Evolutionary conservation across 2,888 invertebrate species (phyloP).

Genomic region (Helleia helle): DNA sequence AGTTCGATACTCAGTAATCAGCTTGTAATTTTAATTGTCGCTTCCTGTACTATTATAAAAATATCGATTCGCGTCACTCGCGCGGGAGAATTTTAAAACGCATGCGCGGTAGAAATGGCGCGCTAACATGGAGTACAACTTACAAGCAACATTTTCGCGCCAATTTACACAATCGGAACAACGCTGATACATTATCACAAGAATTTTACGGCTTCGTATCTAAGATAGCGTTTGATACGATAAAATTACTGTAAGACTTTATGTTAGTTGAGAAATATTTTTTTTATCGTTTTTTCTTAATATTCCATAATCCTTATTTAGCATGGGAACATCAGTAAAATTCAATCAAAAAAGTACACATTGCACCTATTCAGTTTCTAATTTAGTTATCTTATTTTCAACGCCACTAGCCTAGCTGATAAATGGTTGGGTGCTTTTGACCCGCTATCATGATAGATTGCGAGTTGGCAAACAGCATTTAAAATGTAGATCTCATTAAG

Average conservation of each 20-base stretch:
- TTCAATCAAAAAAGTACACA: too few relatives aligned
- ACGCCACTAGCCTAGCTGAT: too few relatives aligned
- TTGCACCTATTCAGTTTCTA: too few relatives aligned
- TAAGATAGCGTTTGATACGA: constrained; percentile 13
- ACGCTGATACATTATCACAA: constrained; percentile 22
- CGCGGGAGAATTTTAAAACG: constrained; percentile 35
- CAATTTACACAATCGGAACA: constrained; percentile 28
- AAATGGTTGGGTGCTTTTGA: constrained; percentile 39
- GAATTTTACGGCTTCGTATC: constrained; percentile 21
- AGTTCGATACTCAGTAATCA: constrained; percentile 46
- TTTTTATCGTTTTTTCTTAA: not conserved
- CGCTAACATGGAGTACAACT: constrained; percentile 23
- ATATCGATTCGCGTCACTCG: constrained; percentile 17
- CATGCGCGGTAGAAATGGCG: constrained; percentile 26
- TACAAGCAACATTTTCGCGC: constrained; percentile 47
- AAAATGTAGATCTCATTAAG: constrained; percentile 33
- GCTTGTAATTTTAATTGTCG: constrained; percentile 14
- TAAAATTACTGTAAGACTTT: not conserved
- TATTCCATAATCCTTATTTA: not conserved
- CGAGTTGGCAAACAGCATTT: constrained; percentile 29
- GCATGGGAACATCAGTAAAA: too few relatives aligned
- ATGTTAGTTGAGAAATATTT: not conserved
- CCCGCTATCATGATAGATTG: constrained; percentile 45
- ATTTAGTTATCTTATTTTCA: too few relatives aligned
- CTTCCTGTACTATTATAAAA: constrained; percentile 17